Evolutionary conservation across 2,113 vertebrate species (phyloP).

Genomic region (Anhinga anhinga): DNA sequence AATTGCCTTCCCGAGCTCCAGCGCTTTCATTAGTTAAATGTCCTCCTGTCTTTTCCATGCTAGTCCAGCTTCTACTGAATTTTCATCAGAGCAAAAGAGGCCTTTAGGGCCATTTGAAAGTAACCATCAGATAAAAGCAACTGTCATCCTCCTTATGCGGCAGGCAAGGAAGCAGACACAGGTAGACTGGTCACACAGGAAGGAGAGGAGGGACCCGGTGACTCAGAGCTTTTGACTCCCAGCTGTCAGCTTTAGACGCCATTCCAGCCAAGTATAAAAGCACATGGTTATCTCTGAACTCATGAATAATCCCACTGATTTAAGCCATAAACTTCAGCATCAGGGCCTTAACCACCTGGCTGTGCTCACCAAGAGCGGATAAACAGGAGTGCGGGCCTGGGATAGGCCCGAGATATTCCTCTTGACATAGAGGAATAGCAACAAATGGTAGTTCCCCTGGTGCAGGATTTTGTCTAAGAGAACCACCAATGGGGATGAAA

Average conservation of each 20-base stretch:
- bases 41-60: neutral
- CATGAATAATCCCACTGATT: constrained; percentile 40
- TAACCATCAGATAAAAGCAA: constrained; percentile 60
- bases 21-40: constrained; percentile 25
- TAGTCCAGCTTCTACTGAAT: constrained; percentile 35
- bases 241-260: constrained; percentile 49
- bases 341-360: neutral
- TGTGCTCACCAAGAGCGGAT: neutral
- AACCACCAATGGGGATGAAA: neutral
- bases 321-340: constrained; percentile 34
- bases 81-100: constrained; percentile 67
- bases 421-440: neutral
- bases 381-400: neutral
- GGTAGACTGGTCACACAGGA: constrained; percentile 68
- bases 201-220: constrained; percentile 64
- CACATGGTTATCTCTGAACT: constrained; percentile 49
- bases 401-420: neutral
- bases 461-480: neutral
- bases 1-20: neutral
- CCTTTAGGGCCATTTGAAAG: constrained; percentile 69
- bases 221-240: constrained; percentile 68
- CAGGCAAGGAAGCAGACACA: constrained; percentile 71
- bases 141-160: constrained; percentile 57
- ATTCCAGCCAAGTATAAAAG: constrained; percentile 34
- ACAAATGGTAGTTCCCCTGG: neutral